Percentiles rank a stretch among this genome's conserved stretches.
phyloP scores from a whole-genome alignment of 1,140 invertebrate genomes.

The Platyscapa corneri region DNA sequence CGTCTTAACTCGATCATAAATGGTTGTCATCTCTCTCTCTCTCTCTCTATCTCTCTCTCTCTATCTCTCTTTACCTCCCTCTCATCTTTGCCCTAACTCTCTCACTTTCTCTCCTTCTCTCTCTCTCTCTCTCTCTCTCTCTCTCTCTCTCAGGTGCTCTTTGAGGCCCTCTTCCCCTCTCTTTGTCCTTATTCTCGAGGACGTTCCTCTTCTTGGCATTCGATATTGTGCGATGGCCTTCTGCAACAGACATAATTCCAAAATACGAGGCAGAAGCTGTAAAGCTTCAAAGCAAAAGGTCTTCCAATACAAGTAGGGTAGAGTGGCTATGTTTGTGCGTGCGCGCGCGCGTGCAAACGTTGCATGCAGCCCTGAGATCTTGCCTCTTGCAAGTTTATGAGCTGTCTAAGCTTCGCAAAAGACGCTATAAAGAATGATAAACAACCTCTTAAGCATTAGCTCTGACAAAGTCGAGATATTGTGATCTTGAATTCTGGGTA shows the following conservation, averaged over 20 bases:
- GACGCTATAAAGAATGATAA: slow-evolving; percentile 46
- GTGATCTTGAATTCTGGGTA: slow-evolving; percentile 9
- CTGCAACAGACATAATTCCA: slow-evolving; percentile 53
- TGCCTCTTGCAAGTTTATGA: slow-evolving; percentile 33
- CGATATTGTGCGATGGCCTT: slow-evolving; percentile 47
- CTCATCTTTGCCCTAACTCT: neutral
- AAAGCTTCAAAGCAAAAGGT: slow-evolving; percentile 42
- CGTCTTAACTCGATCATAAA: slow-evolving; percentile 30
- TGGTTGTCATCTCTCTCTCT: neutral
- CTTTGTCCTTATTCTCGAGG: slow-evolving; percentile 33
- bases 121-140: neutral
- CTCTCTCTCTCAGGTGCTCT: neutral
- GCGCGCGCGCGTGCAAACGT: neutral
- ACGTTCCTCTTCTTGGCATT: slow-evolving; percentile 22
- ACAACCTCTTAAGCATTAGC: slow-evolving; percentile 42
- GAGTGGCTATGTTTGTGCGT: neutral
- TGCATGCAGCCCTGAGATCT: slow-evolving; percentile 9
- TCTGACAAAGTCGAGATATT: neutral
- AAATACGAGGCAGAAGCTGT: slow-evolving; percentile 48
- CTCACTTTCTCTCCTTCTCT: neutral
- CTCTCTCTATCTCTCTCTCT: no score
- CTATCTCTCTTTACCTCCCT: neutral
- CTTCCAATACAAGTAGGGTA: slow-evolving; percentile 5
- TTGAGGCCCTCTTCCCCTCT: neutral
- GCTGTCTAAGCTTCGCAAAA: slow-evolving; percentile 41